Percentiles rank a stretch among this genome's conserved stretches.
Conservation (phyloP, 1,140 invertebrate species). For the Latrodectus geometricus region DNA sequence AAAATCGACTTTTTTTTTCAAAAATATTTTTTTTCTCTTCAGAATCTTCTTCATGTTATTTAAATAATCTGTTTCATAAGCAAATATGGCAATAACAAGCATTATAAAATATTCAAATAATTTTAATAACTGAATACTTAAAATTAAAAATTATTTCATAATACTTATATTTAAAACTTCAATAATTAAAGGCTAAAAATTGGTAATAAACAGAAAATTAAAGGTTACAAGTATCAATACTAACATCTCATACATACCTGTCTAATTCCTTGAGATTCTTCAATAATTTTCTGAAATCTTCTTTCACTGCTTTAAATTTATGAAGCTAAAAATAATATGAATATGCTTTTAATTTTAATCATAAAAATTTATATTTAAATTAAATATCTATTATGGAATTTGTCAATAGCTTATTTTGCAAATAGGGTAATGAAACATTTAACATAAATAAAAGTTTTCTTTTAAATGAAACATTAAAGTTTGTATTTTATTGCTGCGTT, state of each 20-base stretch:
- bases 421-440: background rate
- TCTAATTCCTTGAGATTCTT: conserved; percentile 39
- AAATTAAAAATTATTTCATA: background rate
- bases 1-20: too few relatives aligned
- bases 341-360: background rate
- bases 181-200: background rate
- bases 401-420: background rate
- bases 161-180: background rate
- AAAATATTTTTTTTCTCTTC: too few relatives aligned
- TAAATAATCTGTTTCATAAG: too few relatives aligned
- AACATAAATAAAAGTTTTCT: background rate
- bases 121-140: too few relatives aligned
- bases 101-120: too few relatives aligned
- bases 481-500: too few relatives aligned
- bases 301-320: conserved; percentile 38
- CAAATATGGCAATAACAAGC: too few relatives aligned
- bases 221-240: background rate
- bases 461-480: background rate
- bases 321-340: conserved; percentile 15
- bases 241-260: conserved; percentile 12
- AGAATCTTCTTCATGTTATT: too few relatives aligned
- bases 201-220: background rate
- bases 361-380: background rate
- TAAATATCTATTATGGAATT: background rate
- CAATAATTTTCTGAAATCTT: conserved; percentile 41